Evolutionary conservation across 92 coral and sea anemone genomes (phyloP).

Genomic region (Bergia sp.): DNA sequence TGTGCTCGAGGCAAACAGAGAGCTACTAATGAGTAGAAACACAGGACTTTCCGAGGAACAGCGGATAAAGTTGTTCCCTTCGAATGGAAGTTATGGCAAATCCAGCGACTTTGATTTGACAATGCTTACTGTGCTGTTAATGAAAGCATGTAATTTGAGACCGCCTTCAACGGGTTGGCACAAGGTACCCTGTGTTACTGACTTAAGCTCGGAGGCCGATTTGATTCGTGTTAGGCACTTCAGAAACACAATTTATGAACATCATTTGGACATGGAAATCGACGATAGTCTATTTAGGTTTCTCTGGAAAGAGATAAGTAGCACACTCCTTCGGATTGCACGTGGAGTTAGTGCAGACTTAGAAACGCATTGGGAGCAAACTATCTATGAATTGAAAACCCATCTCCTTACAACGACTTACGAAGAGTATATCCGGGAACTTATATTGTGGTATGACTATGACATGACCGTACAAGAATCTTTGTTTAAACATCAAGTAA

Average conservation of each 20-base stretch:
- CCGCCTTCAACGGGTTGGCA: slow-evolving; percentile 24
- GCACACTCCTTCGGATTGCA: not conserved
- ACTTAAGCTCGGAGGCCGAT: slow-evolving; percentile 8
- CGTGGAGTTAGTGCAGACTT: not conserved
- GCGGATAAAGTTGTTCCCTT: slow-evolving; percentile 16
- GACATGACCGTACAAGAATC: not conserved
- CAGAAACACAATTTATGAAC: slow-evolving; percentile 27
- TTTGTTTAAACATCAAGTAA: no score
- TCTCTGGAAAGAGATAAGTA: slow-evolving; percentile 13
- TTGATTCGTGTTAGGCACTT: slow-evolving; percentile 8
- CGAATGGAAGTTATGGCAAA: not conserved
- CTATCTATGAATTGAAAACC: not conserved
- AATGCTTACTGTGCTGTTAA: slow-evolving; percentile 18
- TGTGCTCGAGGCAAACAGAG: not conserved
- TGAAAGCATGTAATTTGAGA: slow-evolving; percentile 1
- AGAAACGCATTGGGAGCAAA: not conserved
- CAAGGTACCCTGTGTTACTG: slow-evolving; percentile 1
- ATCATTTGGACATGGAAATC: not conserved
- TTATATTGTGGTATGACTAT: not conserved
- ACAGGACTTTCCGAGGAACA: slow-evolving; percentile 12
- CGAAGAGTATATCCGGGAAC: not conserved
- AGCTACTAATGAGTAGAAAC: not conserved
- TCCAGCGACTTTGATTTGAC: slow-evolving; percentile 31
- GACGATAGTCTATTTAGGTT: not conserved
- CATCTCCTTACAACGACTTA: no score